Evolutionary conservation across 1,140 invertebrate species (phyloP).

Genomic region (Teleogryllus occipitalis): DNA sequence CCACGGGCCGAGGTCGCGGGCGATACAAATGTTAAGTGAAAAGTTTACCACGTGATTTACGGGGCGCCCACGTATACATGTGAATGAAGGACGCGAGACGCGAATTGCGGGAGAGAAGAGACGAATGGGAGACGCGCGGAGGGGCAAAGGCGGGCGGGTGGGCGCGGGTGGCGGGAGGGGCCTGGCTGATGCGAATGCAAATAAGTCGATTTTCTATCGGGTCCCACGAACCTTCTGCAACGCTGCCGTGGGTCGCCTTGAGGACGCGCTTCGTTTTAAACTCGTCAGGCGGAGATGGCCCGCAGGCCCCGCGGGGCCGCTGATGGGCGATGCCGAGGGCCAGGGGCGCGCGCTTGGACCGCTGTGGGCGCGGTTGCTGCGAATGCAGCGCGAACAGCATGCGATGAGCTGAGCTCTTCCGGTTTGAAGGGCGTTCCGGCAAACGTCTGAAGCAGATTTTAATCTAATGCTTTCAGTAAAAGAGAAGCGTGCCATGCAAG

Average conservation of each 20-base stretch:
- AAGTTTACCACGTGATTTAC: constrained; percentile 4
- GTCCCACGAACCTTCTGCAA: background rate
- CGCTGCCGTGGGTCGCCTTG: background rate
- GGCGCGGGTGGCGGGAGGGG: too few relatives aligned
- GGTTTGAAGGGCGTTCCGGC: too few relatives aligned
- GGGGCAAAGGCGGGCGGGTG: background rate
- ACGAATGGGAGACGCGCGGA: background rate
- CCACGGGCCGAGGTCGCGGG: background rate
- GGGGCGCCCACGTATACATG: background rate
- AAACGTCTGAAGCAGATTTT: too few relatives aligned
- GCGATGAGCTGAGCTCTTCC: too few relatives aligned
- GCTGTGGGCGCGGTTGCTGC: too few relatives aligned
- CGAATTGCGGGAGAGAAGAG: background rate
- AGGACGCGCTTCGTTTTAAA: background rate
- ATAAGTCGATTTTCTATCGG: background rate
- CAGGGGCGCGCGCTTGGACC: too few relatives aligned
- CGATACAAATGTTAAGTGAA: constrained; percentile 5
- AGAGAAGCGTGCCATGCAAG: too few relatives aligned
- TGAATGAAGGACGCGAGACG: background rate
- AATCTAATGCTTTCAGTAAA: too few relatives aligned
- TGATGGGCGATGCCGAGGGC: background rate
- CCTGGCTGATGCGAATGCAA: background rate
- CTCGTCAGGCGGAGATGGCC: background rate
- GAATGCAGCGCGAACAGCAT: too few relatives aligned
- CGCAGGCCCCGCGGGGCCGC: too few relatives aligned